Conservation (phyloP, 2,888 invertebrate species). For the Helleia helle region DNA sequence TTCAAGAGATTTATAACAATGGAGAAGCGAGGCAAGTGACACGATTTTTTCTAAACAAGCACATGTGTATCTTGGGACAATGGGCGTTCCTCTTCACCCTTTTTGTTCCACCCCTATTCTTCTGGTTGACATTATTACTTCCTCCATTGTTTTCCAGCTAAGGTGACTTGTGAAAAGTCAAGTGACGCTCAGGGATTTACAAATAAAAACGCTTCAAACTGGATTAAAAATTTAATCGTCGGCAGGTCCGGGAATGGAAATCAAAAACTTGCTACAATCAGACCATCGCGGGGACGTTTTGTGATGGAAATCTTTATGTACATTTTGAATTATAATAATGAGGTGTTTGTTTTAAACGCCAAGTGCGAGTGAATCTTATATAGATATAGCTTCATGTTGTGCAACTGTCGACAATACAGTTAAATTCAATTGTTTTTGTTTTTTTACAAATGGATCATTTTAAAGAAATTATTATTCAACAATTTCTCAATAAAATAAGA, state of each 20-base stretch:
- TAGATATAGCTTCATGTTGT: too few species aligned
- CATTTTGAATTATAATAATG: slow-evolving; percentile 1
- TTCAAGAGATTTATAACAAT: neutral
- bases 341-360: too few species aligned
- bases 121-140: slow-evolving; percentile 53
- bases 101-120: slow-evolving; percentile 39
- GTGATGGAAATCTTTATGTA: neutral
- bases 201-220: slow-evolving; percentile 19
- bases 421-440: slow-evolving; percentile 14
- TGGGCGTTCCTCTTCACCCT: slow-evolving; percentile 33
- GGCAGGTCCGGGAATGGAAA: slow-evolving; percentile 15
- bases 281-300: slow-evolving; percentile 31
- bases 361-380: too few species aligned
- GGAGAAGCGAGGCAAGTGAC: neutral
- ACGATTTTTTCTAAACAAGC: slow-evolving; percentile 8
- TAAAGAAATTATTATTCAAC: too few species aligned
- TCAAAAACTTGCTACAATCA: slow-evolving; percentile 38
- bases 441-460: too few species aligned
- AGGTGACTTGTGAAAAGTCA: slow-evolving; percentile 38
- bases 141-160: slow-evolving; percentile 32
- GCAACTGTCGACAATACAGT: too few species aligned
- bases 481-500: too few species aligned
- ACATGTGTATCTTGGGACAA: slow-evolving; percentile 21
- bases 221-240: slow-evolving; percentile 23
- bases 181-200: slow-evolving; percentile 27